Base-by-base conservation (phyloP, 2,113 vertebrate species). In the Pygathrix nemaeus region DNA sequence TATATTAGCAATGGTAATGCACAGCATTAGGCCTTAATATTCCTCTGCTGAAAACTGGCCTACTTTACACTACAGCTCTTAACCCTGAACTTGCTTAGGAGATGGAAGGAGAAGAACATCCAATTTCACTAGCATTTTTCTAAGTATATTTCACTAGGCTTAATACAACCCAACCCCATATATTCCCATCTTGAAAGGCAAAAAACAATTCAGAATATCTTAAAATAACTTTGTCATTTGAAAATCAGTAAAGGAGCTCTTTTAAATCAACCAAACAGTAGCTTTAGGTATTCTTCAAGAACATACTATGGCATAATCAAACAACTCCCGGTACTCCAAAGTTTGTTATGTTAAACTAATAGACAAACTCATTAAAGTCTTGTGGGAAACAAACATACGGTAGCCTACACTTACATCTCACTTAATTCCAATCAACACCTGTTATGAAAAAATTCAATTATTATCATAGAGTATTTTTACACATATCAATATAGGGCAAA, bases 361-460 rank as follows among this genome's bases (percentile, higher is more conserved):
- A 97, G 76, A 96, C 75, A 97, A 83, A 97, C 81, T 95, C 96
- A 97, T 98, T 97, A 95, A 75, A 89, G 59, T 95, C 79, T 94
- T 93, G 73, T 96, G 85, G 97, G 93, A 95, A 98, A 96, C 88
- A 98, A 97, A 97, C 93, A 97, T 93, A 97, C 21, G 23, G 88
- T 73, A 95, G 92, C 80, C 91, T 94, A 93, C 13, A 64, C 89
- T 97, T 96, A 79, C n/a, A 92, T 52, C 68, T 55, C 38, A 57
- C 50, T 92, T 95, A 91, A 95, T 94, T 97, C 82, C 27, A 97
- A 81, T 92, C 93, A 94, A 94, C 96, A 98, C 92, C 91, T 98
- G 94, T 90, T 96, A 68, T 84, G 66, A 55, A 89, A 82, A 95
- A 57, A 97, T 82, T 17, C 57, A 75, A 95, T 93, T 97, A 94